These are phyloP conservation scores for Anastrepha obliqua DNA, from an alignment of 1,140 invertebrate species.

Conservation along the genomic window DNA sequence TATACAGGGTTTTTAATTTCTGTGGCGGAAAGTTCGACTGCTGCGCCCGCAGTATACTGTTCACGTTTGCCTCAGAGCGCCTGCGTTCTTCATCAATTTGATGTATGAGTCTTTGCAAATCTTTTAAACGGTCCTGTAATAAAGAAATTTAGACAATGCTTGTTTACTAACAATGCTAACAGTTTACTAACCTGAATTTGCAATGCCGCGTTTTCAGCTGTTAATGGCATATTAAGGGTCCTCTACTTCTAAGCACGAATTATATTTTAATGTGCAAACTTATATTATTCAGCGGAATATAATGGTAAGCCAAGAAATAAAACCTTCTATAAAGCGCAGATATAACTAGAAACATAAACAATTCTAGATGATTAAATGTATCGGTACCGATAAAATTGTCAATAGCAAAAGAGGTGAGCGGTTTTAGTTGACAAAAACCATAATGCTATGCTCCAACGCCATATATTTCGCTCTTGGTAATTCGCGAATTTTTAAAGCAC, in stretches of 20 bases:
- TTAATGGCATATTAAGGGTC: slow-evolving; percentile 79
- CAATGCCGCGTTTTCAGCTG: slow-evolving; percentile 84
- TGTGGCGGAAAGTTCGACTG: slow-evolving; percentile 85
- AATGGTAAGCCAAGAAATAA: too few species aligned
- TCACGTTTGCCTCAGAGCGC: slow-evolving; percentile 86
- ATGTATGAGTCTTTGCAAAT: slow-evolving; percentile 84
- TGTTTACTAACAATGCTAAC: not conserved
- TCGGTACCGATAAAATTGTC: too few species aligned
- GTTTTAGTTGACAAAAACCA: too few species aligned
- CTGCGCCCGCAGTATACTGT: slow-evolving; percentile 86
- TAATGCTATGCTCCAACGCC: too few species aligned
- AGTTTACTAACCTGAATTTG: slow-evolving; percentile 72
- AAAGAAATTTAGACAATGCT: not conserved
- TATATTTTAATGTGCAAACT: too few species aligned
- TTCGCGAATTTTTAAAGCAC: too few species aligned
- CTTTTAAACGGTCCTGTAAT: slow-evolving; percentile 84
- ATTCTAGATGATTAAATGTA: too few species aligned
- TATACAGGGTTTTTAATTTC: slow-evolving; percentile 89
- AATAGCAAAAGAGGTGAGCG: too few species aligned
- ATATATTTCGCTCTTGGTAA: too few species aligned
- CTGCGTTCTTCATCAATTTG: slow-evolving; percentile 87
- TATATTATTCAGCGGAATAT: too few species aligned
- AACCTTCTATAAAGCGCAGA: too few species aligned
- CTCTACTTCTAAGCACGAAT: not conserved
- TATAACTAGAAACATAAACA: too few species aligned